Conservation (phyloP, 2,113 vertebrate genomes). For the Triplophysa siluroides region DNA sequence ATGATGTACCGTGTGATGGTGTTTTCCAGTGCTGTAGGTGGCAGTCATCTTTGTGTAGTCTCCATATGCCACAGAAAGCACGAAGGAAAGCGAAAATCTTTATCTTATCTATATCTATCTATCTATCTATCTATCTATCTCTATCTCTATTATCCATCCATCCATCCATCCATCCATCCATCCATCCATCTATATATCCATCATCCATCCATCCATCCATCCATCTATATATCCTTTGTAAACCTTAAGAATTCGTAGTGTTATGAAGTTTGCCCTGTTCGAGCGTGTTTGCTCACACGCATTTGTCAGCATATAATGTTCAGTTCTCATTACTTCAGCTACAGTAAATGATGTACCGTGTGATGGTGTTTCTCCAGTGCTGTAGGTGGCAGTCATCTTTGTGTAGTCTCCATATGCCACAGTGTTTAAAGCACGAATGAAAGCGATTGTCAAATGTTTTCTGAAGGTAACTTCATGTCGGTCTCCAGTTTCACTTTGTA, state of each 20-base stretch:
- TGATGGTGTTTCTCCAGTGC: conserved; percentile 32
- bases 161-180: too few relatives aligned
- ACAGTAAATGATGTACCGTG: too few relatives aligned
- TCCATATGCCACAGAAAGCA: not conserved
- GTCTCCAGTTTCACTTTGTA: conserved; percentile 20
- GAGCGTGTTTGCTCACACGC: too few relatives aligned
- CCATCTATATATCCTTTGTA: too few relatives aligned
- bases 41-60: conserved; percentile 33
- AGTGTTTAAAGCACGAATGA: conserved; percentile 18
- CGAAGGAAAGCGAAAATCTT: conserved; percentile 44
- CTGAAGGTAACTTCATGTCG: conserved; percentile 46
- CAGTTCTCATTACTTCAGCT: not conserved
- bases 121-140: too few relatives aligned
- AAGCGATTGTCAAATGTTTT: conserved; percentile 22
- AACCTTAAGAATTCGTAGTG: too few relatives aligned
- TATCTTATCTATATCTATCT: too few relatives aligned
- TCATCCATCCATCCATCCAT: too few relatives aligned
- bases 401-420: not conserved
- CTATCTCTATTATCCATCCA: too few relatives aligned
- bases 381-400: conserved; percentile 49
- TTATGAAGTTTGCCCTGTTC: too few relatives aligned
- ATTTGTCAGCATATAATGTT: not conserved
- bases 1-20: not conserved
- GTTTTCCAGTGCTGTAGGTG: conserved; percentile 49
- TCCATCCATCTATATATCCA: too few relatives aligned